Evolutionary conservation across 2,797 vertebrate genomes (phyloP).

Genomic region (Naso thynnoides): DNA sequence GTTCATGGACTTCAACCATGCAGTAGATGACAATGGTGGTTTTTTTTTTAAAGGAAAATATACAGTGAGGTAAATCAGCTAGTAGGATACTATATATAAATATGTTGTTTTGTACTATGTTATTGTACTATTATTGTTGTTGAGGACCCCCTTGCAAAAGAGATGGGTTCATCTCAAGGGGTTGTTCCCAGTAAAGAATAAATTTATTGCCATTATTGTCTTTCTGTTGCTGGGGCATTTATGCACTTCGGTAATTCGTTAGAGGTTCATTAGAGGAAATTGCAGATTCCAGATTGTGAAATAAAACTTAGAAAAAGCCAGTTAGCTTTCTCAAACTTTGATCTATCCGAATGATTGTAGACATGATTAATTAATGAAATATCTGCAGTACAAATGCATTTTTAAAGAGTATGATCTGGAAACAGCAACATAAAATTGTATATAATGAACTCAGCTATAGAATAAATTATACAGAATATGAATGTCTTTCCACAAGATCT

Average conservation of each 20-base stretch:
- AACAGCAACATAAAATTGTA: neutral
- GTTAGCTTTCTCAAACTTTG: too few relatives aligned
- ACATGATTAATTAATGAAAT: neutral
- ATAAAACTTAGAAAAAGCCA: too few relatives aligned
- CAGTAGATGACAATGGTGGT: neutral
- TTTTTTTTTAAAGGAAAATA: too few relatives aligned
- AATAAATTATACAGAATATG: too few relatives aligned
- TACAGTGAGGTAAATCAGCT: neutral
- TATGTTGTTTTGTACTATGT: too few relatives aligned
- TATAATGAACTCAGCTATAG: neutral
- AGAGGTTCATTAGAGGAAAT: neutral
- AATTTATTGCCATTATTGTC: too few relatives aligned
- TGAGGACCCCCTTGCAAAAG: too few relatives aligned
- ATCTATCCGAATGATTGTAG: neutral
- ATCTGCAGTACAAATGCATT: neutral
- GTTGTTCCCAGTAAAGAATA: too few relatives aligned
- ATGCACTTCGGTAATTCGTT: neutral
- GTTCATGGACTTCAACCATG: neutral
- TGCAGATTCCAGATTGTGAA: too few relatives aligned
- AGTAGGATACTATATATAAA: too few relatives aligned
- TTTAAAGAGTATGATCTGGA: neutral
- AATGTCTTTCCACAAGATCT: neutral
- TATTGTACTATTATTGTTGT: too few relatives aligned
- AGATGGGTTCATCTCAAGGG: too few relatives aligned
- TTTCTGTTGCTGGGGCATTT: neutral